Conservation (phyloP, 2,888 invertebrate species). For the Sycophila texana region DNA sequence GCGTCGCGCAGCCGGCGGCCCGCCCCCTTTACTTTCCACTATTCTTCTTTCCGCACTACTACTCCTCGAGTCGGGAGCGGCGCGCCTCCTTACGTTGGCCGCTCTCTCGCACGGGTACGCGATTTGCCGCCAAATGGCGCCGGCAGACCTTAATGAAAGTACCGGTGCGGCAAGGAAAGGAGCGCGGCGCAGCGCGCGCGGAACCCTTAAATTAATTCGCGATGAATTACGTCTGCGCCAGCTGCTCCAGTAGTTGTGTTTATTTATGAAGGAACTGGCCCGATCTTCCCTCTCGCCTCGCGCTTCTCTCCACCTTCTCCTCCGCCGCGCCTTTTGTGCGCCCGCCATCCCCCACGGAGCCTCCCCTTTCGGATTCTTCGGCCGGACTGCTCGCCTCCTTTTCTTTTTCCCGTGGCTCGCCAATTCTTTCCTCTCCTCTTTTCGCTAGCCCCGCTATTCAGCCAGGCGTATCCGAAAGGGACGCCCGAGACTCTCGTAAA, state of each 20-base stretch:
- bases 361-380: slow-evolving; percentile 48
- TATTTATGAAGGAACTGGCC: slow-evolving; percentile 75
- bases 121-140: slow-evolving; percentile 73
- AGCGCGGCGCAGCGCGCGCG: slow-evolving; percentile 57
- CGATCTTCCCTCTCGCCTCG: slow-evolving; percentile 54
- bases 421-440: not conserved
- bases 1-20: not conserved
- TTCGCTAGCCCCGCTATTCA: not conserved
- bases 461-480: not conserved
- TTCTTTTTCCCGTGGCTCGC: slow-evolving; percentile 3
- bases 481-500: not conserved
- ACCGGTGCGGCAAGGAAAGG: slow-evolving; percentile 67
- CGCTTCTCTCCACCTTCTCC: not conserved
- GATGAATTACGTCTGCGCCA: slow-evolving; percentile 76
- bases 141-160: slow-evolving; percentile 75
- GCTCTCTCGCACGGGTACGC: slow-evolving; percentile 26
- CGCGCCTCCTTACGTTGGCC: not conserved
- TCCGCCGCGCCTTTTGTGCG: slow-evolving; percentile 8
- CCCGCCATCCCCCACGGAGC: slow-evolving; percentile 9
- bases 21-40: not conserved
- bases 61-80: not conserved
- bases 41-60: slow-evolving; percentile 1
- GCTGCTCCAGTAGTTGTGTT: slow-evolving; percentile 75
- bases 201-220: slow-evolving; percentile 76
- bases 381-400: slow-evolving; percentile 8